Conservation (phyloP, 2,888 invertebrate genomes). For the Tenthredo notha region DNA sequence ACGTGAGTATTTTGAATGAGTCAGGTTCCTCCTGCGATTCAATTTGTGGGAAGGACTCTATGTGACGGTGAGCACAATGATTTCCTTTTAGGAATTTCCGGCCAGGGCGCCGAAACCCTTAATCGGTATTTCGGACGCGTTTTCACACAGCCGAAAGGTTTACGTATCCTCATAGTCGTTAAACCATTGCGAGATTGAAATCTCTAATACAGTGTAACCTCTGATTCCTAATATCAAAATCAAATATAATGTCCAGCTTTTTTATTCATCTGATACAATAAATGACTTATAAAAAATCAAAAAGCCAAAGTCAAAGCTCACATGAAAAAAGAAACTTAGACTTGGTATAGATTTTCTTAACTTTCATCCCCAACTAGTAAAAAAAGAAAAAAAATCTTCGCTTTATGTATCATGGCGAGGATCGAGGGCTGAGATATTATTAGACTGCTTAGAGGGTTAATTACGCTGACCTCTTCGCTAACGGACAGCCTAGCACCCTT, state of each 20-base stretch:
- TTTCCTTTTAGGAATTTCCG: conserved; percentile 27
- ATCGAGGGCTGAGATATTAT: conserved; percentile 24
- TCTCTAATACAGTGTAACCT: neutral
- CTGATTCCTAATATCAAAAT: neutral
- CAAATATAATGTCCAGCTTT: neutral
- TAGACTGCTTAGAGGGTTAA: conserved; percentile 37
- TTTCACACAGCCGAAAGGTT: neutral
- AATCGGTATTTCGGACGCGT: conserved; percentile 25
- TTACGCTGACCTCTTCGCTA: conserved; percentile 43
- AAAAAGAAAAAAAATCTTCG: neutral
- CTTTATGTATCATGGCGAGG: neutral
- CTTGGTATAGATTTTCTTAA: neutral
- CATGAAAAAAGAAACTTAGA: neutral
- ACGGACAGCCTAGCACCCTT: conserved; percentile 32
- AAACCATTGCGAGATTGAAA: neutral
- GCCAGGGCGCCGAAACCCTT: conserved; percentile 4
- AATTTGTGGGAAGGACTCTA: conserved; percentile 23
- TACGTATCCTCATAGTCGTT: neutral
- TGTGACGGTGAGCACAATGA: conserved; percentile 21
- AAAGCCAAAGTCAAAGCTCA: neutral
- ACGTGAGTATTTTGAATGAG: conserved; percentile 27
- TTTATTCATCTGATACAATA: neutral
- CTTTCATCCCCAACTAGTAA: neutral
- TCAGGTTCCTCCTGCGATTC: conserved; percentile 8
- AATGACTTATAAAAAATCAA: neutral